phyloP scores from a whole-genome alignment of 2,797 vertebrate genomes.

The Amniataba percoides region DNA sequence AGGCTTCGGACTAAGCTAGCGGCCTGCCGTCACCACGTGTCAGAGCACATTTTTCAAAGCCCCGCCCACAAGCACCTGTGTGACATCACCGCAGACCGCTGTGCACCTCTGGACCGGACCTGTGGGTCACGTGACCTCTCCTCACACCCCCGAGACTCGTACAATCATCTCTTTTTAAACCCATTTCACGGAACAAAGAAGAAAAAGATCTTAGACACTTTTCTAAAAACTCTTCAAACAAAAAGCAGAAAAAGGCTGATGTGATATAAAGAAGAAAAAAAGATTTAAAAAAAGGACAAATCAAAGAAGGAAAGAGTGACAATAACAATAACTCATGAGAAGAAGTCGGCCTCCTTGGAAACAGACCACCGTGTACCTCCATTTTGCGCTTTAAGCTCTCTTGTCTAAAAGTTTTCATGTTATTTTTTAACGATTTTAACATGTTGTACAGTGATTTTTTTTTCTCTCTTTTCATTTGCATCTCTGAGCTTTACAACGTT shows the following conservation, averaged over 20 bases:
- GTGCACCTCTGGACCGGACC: slow-evolving; percentile 41
- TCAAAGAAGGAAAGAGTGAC: slow-evolving; percentile 41
- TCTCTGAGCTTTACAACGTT: slow-evolving; percentile 44
- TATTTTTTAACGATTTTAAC: slow-evolving; percentile 31
- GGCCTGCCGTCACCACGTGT: slow-evolving; percentile 36
- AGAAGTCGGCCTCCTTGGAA: slow-evolving; percentile 43
- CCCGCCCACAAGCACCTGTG: slow-evolving; percentile 13
- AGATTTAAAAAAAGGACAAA: slow-evolving; percentile 1
- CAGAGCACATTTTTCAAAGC: slow-evolving; percentile 62
- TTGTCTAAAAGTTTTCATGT: slow-evolving; percentile 33
- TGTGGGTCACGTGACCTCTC: slow-evolving; percentile 17
- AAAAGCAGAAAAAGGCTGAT: slow-evolving; percentile 11
- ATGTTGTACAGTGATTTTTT: slow-evolving; percentile 4
- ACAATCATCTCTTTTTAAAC: slow-evolving; percentile 56
- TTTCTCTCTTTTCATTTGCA: slow-evolving; percentile 27
- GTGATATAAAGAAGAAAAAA: background rate
- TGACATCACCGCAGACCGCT: slow-evolving; percentile 40
- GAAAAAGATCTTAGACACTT: slow-evolving; percentile 54
- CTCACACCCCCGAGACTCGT: slow-evolving; percentile 35
- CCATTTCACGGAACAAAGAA: slow-evolving; percentile 36
- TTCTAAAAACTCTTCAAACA: slow-evolving; percentile 50
- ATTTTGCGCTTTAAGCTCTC: slow-evolving; percentile 52
- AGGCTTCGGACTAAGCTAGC: slow-evolving; percentile 53
- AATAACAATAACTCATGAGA: slow-evolving; percentile 18
- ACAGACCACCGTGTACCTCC: slow-evolving; percentile 71